Evolutionary conservation across 2,797 vertebrate species (phyloP), one percentile per base, ranked within the genome.

Genomic region (Hypotaenidia philippensis): DNA sequence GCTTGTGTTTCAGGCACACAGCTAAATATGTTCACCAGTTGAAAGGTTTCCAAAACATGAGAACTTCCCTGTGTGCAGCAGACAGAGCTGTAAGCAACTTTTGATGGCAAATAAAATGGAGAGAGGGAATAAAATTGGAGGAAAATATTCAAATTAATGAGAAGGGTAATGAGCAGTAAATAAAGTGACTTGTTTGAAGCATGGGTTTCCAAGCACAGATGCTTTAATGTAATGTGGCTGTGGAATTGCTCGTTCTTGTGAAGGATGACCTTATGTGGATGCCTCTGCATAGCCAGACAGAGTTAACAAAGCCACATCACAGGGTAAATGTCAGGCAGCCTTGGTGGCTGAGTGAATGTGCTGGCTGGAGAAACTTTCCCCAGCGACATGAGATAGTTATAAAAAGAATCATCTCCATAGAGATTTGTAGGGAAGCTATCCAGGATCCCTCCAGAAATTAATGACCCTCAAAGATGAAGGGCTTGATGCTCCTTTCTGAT

Each of bases 351-450:
- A 89, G 69, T 32, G 69, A 59, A 89, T 69, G 66, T 63, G 44
- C 77, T 96, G 94, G 84, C 95, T 95, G 86, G 25, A 91, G 91
- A 76, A 96, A 79, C 61, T 78, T 64, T 89, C 87, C 90, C 95
- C 69, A 83, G 84, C 20, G 88, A 90, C 89, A 83, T 2, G n/a
- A 91, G 84, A 12, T 13, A 50, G 94, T 94, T 94, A 95, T 95
- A 97, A 96, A 96, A 95, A 94, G 92, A 87, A 90, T 64, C 44
- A 78, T 89, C 89, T 92, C 95, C 70, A 3, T 17, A 88, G 96
- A 87, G 91, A 89, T 77, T 88, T 13, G 0, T 40, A 94, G 92
- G 83, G 94, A 96, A 96, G 53, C 13, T 78, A 78, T 95, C 93
- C 96, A 95, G 92, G 74, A 84, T 81, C 71, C 34, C 76, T 91